A percentile compares a stretch with the other conserved stretches of the same genome.
phyloP scores from a whole-genome alignment of 2,888 invertebrate species.

The Leptinotarsa rubiginosa region DNA sequence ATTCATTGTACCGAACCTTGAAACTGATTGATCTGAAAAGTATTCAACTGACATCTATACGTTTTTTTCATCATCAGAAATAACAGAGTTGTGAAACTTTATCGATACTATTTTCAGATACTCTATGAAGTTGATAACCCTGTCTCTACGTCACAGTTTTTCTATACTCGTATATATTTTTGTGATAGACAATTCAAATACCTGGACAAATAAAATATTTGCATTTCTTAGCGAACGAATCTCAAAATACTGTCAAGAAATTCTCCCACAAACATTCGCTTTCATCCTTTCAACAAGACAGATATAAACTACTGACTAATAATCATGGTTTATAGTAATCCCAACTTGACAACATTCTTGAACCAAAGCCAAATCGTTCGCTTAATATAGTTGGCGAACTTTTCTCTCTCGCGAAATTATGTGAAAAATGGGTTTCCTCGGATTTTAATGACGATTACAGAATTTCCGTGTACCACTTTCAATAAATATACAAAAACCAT shows the following conservation, averaged over 20 bases:
- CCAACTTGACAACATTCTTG: conserved; percentile 7
- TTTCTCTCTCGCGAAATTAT: neutral
- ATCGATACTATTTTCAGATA: no score
- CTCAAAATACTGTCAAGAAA: neutral
- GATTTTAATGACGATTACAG: neutral
- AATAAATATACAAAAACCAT: no score
- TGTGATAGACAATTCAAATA: neutral
- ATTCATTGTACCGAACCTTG: no score
- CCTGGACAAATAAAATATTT: neutral
- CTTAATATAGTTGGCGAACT: neutral
- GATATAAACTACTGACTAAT: conserved; percentile 11
- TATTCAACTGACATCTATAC: no score
- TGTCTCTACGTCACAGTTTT: no score
- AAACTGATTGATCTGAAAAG: no score
- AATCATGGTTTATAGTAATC: neutral
- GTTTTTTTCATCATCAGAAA: no score
- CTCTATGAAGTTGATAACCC: no score
- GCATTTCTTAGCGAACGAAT: neutral
- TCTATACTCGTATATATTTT: no score
- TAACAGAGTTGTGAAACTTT: no score
- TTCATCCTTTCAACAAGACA: neutral
- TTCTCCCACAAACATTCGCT: neutral
- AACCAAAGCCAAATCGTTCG: neutral
- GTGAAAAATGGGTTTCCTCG: neutral
- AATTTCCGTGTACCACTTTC: neutral